Percentiles rank a stretch among this genome's conserved stretches.
phyloP scores from a whole-genome alignment of 2,797 vertebrate species.

The Arremon aurantiirostris region DNA sequence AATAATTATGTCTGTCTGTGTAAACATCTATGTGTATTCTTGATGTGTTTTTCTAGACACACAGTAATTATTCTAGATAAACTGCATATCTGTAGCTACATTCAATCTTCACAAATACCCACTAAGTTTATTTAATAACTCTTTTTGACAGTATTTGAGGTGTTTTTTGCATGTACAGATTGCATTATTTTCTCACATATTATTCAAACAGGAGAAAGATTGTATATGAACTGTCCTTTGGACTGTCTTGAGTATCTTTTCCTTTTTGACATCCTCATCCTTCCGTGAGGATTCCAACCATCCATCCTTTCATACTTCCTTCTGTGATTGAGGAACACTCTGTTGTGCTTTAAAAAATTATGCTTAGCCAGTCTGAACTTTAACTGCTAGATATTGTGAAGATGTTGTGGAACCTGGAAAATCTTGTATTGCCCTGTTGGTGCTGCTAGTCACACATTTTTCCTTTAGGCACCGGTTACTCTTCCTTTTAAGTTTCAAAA shows the following conservation, averaged over 20 bases:
- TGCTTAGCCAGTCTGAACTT: background rate
- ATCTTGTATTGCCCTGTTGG: background rate
- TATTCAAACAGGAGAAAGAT: background rate
- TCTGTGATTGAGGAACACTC: background rate
- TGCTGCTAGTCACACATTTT: background rate
- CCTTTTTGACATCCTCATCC: background rate
- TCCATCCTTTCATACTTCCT: background rate
- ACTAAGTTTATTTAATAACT: background rate
- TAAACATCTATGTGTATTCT: background rate
- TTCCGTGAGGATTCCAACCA: background rate
- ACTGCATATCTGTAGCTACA: background rate
- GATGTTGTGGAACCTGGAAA: background rate
- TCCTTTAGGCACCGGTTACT: background rate
- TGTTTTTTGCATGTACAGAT: background rate
- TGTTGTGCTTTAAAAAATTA: background rate
- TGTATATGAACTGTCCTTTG: background rate
- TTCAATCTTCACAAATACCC: background rate
- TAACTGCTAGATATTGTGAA: background rate
- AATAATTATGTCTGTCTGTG: background rate
- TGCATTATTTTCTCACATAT: background rate
- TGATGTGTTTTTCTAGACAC: background rate
- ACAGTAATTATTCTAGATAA: background rate
- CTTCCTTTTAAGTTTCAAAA: background rate
- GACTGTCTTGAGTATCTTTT: background rate
- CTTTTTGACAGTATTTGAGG: background rate